Evolutionary conservation across 2,797 vertebrate species (phyloP).

Genomic region (Emys orbicularis): DNA sequence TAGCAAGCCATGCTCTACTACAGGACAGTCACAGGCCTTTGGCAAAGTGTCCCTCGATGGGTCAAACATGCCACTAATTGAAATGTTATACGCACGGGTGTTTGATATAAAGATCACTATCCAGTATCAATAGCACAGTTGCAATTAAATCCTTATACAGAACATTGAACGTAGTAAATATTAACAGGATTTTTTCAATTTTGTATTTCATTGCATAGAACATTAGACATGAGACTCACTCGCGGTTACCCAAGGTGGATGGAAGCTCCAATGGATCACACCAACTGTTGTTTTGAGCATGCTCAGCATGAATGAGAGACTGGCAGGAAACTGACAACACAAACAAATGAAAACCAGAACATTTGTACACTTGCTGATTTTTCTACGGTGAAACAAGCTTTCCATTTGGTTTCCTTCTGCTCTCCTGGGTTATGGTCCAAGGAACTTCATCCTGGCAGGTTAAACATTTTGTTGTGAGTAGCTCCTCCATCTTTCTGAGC

Average conservation of each 20-base stretch:
- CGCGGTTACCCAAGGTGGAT: constrained; percentile 81
- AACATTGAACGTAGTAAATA: constrained; percentile 89
- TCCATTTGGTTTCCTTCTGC: neutral
- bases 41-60: constrained; percentile 90
- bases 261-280: constrained; percentile 71
- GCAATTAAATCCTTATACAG: constrained; percentile 86
- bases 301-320: constrained; percentile 51
- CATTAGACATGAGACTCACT: constrained; percentile 91
- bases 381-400: constrained; percentile 25
- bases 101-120: constrained; percentile 90
- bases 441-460: constrained; percentile 40
- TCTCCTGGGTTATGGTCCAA: neutral
- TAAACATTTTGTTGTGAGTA: constrained; percentile 17
- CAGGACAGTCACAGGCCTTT: constrained; percentile 92
- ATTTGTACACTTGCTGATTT: constrained; percentile 41
- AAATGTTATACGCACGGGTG: constrained; percentile 88
- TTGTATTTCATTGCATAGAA: constrained; percentile 99
- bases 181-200: constrained; percentile 86
- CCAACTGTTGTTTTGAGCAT: constrained; percentile 70
- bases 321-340: constrained; percentile 37
- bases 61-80: constrained; percentile 95
- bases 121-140: constrained; percentile 81
- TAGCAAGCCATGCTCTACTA: constrained; percentile 95
- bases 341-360: constrained; percentile 46
- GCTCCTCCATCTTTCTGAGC: constrained; percentile 59